These are phyloP conservation scores for Penaeus indicus DNA, from an alignment of 1,140 invertebrate genomes.

Conservation along the genomic window DNA sequence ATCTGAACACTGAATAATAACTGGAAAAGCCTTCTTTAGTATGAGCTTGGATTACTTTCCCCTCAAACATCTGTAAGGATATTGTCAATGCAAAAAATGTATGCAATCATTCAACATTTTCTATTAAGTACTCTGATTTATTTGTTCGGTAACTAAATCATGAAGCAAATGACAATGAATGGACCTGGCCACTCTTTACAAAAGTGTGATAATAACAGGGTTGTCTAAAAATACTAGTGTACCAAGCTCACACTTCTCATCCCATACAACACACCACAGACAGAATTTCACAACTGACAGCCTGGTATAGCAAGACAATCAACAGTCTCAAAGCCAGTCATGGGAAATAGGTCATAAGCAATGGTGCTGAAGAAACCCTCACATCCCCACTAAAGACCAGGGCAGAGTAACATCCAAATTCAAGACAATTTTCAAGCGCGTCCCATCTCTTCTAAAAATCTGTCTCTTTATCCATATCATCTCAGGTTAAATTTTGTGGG, in stretches of 20 bases:
- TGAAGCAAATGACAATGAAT: no score
- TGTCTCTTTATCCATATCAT: background rate
- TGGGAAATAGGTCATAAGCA: constrained; percentile 35
- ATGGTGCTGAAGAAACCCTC: constrained; percentile 39
- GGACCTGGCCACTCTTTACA: no score
- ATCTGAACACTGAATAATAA: no score
- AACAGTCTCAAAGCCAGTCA: constrained; percentile 50
- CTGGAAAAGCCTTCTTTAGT: no score
- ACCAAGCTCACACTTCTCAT: background rate
- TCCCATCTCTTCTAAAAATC: constrained; percentile 37
- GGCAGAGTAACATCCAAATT: constrained; percentile 41
- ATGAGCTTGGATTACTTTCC: no score
- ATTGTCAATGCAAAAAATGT: no score
- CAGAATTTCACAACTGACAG: constrained; percentile 63
- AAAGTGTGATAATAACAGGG: no score
- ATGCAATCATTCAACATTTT: no score
- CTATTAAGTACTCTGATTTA: no score
- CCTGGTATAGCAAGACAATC: constrained; percentile 52
- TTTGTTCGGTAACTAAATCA: no score
- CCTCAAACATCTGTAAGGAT: no score
- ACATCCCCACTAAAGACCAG: constrained; percentile 62
- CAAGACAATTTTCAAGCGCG: constrained; percentile 43
- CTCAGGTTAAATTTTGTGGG: background rate
- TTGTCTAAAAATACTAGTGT: background rate
- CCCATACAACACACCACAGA: constrained; percentile 39